Evolutionary conservation across 1,140 invertebrate genomes (phyloP).

Genomic region (Agrilus planipennis): DNA sequence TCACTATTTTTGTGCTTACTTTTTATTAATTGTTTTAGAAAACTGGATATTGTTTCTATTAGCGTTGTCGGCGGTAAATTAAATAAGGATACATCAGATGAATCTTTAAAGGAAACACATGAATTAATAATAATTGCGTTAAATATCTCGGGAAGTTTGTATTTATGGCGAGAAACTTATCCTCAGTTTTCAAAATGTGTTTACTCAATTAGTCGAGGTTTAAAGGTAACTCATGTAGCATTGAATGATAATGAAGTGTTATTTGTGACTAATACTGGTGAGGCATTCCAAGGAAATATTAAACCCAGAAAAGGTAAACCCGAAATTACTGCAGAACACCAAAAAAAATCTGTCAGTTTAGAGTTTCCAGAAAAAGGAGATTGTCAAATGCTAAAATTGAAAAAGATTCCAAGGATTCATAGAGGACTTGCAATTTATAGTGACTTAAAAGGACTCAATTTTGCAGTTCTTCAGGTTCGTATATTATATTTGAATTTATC

Average conservation of each 20-base stretch:
- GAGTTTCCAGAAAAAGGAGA: slow-evolving; percentile 47
- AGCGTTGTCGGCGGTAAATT: slow-evolving; percentile 41
- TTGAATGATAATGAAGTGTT: slow-evolving; percentile 44
- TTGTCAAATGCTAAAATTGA: slow-evolving; percentile 44
- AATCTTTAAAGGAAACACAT: slow-evolving; percentile 33
- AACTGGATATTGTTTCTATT: slow-evolving; percentile 37
- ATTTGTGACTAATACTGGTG: slow-evolving; percentile 51
- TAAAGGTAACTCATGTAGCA: slow-evolving; percentile 43
- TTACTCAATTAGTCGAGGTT: slow-evolving; percentile 45
- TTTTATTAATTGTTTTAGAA: slow-evolving; percentile 34
- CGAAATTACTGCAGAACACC: slow-evolving; percentile 26
- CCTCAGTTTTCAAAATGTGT: slow-evolving; percentile 48
- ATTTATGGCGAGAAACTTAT: slow-evolving; percentile 52
- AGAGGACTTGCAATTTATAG: slow-evolving; percentile 46
- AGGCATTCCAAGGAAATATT: slow-evolving; percentile 49
- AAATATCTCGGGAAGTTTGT: slow-evolving; percentile 46
- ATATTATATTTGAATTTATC: neutral
- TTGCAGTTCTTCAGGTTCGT: slow-evolving; percentile 52
- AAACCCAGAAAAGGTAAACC: slow-evolving; percentile 33
- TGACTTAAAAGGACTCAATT: slow-evolving; percentile 58
- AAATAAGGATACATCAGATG: slow-evolving; percentile 32
- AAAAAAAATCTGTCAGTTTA: slow-evolving; percentile 37
- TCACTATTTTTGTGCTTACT: slow-evolving; percentile 19
- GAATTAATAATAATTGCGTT: slow-evolving; percentile 47
- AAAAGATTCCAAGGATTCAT: slow-evolving; percentile 50